Conservation (phyloP, 2,797 vertebrate species). For the Parauchenoglanis punctatus region DNA sequence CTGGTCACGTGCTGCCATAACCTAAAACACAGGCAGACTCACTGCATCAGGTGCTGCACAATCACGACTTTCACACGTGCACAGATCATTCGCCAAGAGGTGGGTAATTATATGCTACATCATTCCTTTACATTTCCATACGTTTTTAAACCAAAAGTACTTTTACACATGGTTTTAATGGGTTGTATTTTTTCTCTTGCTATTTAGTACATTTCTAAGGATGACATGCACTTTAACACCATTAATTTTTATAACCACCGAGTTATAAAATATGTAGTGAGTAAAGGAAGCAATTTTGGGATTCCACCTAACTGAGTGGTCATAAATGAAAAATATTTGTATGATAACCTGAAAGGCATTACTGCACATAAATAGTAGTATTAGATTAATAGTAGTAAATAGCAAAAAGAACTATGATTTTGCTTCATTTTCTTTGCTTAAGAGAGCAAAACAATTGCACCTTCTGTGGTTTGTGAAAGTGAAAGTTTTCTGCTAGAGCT, state of each 20-base stretch:
- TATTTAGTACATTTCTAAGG: background rate
- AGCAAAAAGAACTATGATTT: too few relatives aligned
- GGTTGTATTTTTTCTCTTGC: background rate
- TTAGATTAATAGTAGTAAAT: too few relatives aligned
- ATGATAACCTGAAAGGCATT: background rate
- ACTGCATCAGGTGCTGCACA: background rate
- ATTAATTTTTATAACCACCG: background rate
- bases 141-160: background rate
- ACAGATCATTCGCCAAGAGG: background rate
- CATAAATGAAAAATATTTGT: background rate
- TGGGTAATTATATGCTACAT: background rate
- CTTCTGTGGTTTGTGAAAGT: background rate
- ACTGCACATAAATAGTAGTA: background rate
- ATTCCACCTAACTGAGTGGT: background rate
- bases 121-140: background rate
- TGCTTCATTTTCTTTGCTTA: background rate
- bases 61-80: background rate
- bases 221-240: too few relatives aligned
- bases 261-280: background rate
- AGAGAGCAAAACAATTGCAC: background rate
- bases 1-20: conserved; percentile 92
- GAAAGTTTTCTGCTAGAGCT: background rate
- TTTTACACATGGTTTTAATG: background rate
- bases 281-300: background rate
- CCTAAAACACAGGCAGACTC: conserved; percentile 66